Conservation (phyloP, 30 jellyfish, hydroid and myxozoan species). For the Aurelia aurita region DNA sequence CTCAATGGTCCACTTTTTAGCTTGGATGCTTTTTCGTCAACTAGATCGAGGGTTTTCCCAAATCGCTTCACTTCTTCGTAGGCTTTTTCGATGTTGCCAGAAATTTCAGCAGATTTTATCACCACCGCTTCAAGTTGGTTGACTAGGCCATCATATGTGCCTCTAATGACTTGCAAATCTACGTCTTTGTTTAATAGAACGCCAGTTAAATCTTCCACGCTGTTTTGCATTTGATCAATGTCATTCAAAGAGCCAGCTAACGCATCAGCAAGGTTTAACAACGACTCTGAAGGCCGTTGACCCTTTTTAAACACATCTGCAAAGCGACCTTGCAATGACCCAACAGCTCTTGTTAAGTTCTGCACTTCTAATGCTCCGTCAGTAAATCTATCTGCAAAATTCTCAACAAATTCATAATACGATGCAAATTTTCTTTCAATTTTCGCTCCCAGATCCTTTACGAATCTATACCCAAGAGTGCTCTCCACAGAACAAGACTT, state of each 20-base stretch:
- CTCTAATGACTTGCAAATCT: slow-evolving; percentile 69
- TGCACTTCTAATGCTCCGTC: slow-evolving; percentile 71
- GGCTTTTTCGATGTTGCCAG: slow-evolving; percentile 60
- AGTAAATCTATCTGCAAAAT: slow-evolving; percentile 57
- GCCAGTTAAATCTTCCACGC: slow-evolving; percentile 55
- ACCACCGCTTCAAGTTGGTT: slow-evolving; percentile 57
- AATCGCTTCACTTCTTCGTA: slow-evolving; percentile 39
- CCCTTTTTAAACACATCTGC: slow-evolving; percentile 14
- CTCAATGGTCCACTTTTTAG: slow-evolving; percentile 66
- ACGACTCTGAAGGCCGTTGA: slow-evolving; percentile 24
- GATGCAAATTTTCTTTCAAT: slow-evolving; percentile 21
- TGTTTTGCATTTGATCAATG: slow-evolving; percentile 43
- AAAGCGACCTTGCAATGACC: slow-evolving; percentile 57
- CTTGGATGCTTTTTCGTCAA: slow-evolving; percentile 13
- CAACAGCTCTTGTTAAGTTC: slow-evolving; percentile 51
- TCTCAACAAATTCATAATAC: slow-evolving; percentile 34
- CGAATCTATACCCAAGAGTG: slow-evolving; percentile 79
- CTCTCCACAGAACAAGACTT: slow-evolving; percentile 70
- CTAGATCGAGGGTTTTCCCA: slow-evolving; percentile 2
- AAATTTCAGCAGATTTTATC: slow-evolving; percentile 71
- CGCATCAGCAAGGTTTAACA: slow-evolving; percentile 69
- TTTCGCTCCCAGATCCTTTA: slow-evolving; percentile 59
- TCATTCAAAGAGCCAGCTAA: slow-evolving; percentile 59
- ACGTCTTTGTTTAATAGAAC: slow-evolving; percentile 76
- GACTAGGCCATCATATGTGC: slow-evolving; percentile 32